These are phyloP conservation scores for Lithobates sylvaticus DNA, from an alignment of 2,797 vertebrate genomes.

Conservation along the genomic window DNA sequence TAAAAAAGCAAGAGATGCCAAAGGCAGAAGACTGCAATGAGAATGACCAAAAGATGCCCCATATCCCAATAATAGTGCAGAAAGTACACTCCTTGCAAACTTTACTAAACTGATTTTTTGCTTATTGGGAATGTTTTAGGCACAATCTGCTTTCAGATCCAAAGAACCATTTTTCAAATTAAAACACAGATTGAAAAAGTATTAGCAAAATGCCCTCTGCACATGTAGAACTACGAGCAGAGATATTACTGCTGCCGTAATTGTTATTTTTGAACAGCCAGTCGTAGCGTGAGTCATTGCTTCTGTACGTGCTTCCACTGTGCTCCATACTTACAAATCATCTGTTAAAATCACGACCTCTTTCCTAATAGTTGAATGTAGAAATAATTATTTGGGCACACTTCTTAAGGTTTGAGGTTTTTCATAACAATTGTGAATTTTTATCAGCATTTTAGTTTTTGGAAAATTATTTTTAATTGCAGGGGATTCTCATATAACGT, in stretches of 20 bases:
- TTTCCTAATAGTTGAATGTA: not conserved
- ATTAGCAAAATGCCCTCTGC: not conserved
- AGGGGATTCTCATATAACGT: not conserved
- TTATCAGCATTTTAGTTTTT: not conserved
- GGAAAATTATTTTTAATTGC: conserved; percentile 12
- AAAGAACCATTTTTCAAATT: not conserved
- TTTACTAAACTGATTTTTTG: not conserved
- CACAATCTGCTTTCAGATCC: not conserved
- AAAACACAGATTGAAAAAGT: not conserved
- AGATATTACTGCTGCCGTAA: conserved; percentile 20
- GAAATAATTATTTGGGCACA: not conserved
- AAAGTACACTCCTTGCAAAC: not conserved
- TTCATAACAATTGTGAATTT: conserved; percentile 8
- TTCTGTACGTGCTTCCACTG: conserved; percentile 20
- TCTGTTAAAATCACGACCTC: conserved; percentile 23
- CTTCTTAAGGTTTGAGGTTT: not conserved
- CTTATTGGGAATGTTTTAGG: not conserved
- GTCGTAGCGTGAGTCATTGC: conserved; percentile 26
- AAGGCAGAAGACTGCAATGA: not conserved
- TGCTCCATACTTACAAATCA: not conserved
- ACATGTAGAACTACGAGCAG: not conserved
- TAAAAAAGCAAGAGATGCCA: not conserved
- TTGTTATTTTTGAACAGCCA: conserved; percentile 25
- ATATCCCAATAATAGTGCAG: too few species aligned
- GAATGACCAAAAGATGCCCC: not conserved